Evolutionary conservation across 2,113 vertebrate genomes (phyloP).

Genomic region (Columbina picui): DNA sequence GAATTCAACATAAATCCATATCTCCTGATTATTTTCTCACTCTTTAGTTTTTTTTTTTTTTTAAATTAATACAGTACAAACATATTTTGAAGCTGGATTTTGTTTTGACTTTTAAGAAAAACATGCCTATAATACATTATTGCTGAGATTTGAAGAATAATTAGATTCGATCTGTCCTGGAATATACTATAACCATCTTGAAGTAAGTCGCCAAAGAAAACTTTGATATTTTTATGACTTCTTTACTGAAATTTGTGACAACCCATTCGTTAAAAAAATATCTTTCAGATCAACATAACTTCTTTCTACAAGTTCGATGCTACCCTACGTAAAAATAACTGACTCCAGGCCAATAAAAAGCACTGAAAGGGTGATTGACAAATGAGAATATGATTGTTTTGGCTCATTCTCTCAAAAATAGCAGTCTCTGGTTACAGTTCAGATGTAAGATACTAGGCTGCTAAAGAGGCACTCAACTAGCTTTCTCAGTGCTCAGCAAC

Average conservation of each 20-base stretch:
- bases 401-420: background rate
- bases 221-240: background rate
- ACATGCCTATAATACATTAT: background rate
- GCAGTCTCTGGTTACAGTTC: background rate
- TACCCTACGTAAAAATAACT: background rate
- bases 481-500: background rate
- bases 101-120: background rate
- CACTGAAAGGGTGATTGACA: background rate
- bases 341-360: background rate
- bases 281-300: background rate
- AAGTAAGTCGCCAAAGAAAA: background rate
- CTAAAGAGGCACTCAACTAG: background rate
- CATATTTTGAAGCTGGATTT: background rate
- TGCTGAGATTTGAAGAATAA: background rate
- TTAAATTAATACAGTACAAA: background rate
- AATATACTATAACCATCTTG: background rate
- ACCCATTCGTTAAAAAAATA: background rate
- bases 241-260: background rate
- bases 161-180: background rate
- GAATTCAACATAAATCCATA: background rate
- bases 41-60: background rate
- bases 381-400: background rate
- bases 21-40: background rate
- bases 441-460: background rate
- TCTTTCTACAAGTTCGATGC: background rate